Base-by-base conservation (phyloP, 2,888 invertebrate genomes). In the Drosophila peninsularis region DNA sequence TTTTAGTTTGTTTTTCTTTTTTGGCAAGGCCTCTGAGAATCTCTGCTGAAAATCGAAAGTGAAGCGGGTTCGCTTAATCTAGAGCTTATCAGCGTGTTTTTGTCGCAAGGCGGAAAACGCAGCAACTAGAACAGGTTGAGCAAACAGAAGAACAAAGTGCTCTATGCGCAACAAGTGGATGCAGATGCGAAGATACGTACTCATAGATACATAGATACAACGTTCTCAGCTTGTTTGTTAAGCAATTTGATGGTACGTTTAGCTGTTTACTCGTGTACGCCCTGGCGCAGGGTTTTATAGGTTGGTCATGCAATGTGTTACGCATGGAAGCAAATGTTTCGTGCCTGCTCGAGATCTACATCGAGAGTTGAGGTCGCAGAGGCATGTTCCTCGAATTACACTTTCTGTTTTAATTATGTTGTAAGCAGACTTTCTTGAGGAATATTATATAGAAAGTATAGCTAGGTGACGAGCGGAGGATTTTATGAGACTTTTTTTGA, bases 191-290 rank as follows among this genome's bases (percentile, higher is more conserved):
- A 66, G 72, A 62, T 63, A 63, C 47, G 30, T 32, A 41, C 34
- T 37, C 21, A 30, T 34, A 56, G 57, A 69, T 62, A 53, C 37
- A 49, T 27, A 60, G 64, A 68, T 65, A 71, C 62, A 42, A 19
- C 17, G 52, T 39, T 49, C 19, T 57, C 37, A 32, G 66, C 41
- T 54, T 82, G 55, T 83, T 86, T 83, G 84, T 79, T 57, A 77
- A 86, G 79, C 87, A 86, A 86, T 86, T 83, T 85, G 60, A 75
- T 74, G 74, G 50, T 56, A 74, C 73, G 30, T 45, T 53, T 63
- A 50, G n/a, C 45, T 66, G 49, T 53, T 41, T 47, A 7, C 56
- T 62, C 11, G 17, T 11, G 5, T 55, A 37, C 27, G 27, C 37
- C 17, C 52, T 39, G 21, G 6, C 17, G 24, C 17, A 37, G 13